Evolutionary conservation across 2,797 vertebrate species (phyloP).

Genomic region (Mormyrops boulengeri): DNA sequence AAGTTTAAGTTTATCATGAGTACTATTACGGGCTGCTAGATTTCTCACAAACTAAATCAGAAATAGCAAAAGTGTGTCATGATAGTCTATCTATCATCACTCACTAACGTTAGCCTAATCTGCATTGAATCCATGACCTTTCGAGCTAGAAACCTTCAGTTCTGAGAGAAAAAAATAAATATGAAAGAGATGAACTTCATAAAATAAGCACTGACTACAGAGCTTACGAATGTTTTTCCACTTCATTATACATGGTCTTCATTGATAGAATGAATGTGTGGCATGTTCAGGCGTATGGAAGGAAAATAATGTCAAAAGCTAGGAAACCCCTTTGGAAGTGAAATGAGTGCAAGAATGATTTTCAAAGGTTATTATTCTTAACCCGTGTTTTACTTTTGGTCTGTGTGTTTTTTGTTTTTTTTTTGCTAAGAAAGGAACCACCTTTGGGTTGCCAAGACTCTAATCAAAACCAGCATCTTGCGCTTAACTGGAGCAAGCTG

Average conservation of each 20-base stretch:
- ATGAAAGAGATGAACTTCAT: background rate
- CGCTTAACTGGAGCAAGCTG: constrained; percentile 47
- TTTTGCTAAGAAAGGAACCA: constrained; percentile 51
- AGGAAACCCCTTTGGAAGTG: constrained; percentile 42
- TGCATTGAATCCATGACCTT: background rate
- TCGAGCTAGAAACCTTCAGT: background rate
- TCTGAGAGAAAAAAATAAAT: constrained; percentile 5
- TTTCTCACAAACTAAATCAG: constrained; percentile 1
- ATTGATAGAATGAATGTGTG: constrained; percentile 36
- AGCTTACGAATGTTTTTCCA: constrained; percentile 10
- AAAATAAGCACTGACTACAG: constrained; percentile 28
- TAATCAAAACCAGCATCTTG: constrained; percentile 44
- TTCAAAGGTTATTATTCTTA: constrained; percentile 45
- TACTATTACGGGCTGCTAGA: background rate
- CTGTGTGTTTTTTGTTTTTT: constrained; percentile 30
- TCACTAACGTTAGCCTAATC: background rate
- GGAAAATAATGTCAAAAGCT: constrained; percentile 30
- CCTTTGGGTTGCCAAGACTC: constrained; percentile 44
- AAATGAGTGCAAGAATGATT: constrained; percentile 38
- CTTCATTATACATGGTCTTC: constrained; percentile 29
- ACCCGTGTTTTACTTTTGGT: constrained; percentile 42
- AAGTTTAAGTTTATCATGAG: background rate
- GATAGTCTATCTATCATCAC: background rate
- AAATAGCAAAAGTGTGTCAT: background rate
- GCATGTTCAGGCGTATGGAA: background rate